A percentile compares a stretch with the other conserved stretches of the same genome.
Conservation (phyloP, 30 jellyfish, hydroid and myxozoan genomes). For the Chrysaora quinquecirrha region DNA sequence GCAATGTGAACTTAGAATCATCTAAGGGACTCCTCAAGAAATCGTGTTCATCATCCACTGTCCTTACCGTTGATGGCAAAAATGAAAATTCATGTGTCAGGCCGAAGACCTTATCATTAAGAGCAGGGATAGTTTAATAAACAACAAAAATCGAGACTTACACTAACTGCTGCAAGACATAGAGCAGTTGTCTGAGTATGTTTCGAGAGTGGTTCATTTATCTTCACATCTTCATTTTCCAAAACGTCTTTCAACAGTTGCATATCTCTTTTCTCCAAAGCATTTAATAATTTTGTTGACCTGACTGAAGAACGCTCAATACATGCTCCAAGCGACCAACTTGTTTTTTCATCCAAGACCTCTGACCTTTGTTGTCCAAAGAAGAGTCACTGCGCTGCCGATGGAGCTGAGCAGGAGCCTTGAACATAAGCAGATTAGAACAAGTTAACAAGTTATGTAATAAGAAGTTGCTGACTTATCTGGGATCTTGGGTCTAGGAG, state of each 20-base stretch:
- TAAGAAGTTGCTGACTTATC: too few relatives aligned
- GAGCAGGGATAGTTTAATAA: too few relatives aligned
- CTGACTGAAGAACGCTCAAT: slow-evolving; percentile 70
- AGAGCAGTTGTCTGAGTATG: slow-evolving; percentile 80
- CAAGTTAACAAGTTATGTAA: too few relatives aligned
- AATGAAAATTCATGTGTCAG: too few relatives aligned
- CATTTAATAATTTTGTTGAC: slow-evolving; percentile 71
- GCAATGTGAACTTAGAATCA: too few relatives aligned
- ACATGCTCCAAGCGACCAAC: slow-evolving; percentile 66
- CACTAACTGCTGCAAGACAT: slow-evolving; percentile 63
- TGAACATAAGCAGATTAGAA: not conserved
- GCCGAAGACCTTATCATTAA: too few relatives aligned
- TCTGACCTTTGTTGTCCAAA: slow-evolving; percentile 62
- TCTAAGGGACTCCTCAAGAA: too few relatives aligned
- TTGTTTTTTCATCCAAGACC: slow-evolving; percentile 79
- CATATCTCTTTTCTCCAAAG: slow-evolving; percentile 66
- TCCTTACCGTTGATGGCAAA: too few relatives aligned
- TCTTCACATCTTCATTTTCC: slow-evolving; percentile 47
- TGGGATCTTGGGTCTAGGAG: too few relatives aligned
- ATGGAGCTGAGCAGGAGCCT: slow-evolving; percentile 77
- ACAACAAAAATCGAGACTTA: too few relatives aligned
- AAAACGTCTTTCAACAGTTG: slow-evolving; percentile 30
- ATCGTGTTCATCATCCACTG: too few relatives aligned
- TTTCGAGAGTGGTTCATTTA: slow-evolving; percentile 64
- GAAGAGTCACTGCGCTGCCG: slow-evolving; percentile 79